phyloP scores from a whole-genome alignment of 2,797 vertebrate genomes.

The Halcyon leucocephala region DNA sequence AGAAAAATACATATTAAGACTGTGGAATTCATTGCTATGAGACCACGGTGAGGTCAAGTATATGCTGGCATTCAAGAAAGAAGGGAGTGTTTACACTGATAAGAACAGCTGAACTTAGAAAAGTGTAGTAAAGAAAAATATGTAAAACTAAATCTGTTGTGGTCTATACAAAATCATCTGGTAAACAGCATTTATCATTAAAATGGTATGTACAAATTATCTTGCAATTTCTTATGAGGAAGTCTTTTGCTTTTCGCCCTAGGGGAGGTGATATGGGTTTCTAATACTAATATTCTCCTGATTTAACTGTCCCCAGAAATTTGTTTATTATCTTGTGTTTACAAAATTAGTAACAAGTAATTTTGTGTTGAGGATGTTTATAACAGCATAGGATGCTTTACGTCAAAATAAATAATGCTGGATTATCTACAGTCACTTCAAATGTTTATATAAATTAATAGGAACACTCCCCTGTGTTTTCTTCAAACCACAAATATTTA shows the following conservation, averaged over 20 bases:
- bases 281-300: neutral
- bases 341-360: neutral
- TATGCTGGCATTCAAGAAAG: neutral
- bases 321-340: neutral
- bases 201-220: neutral
- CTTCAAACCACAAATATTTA: slow-evolving; percentile 27
- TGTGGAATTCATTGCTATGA: neutral
- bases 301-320: neutral
- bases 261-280: neutral
- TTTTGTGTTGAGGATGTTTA: slow-evolving; percentile 2
- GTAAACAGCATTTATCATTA: neutral
- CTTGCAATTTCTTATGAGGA: neutral
- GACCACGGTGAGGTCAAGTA: neutral
- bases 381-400: neutral
- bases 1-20: neutral
- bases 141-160: neutral
- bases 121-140: neutral
- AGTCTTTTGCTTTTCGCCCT: neutral
- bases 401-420: neutral
- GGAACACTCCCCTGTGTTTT: neutral
- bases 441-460: slow-evolving; percentile 23
- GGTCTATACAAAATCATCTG: neutral
- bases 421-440: slow-evolving; percentile 1
- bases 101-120: neutral
- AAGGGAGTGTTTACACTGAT: neutral